Evolutionary conservation across 2,113 vertebrate genomes (phyloP), one percentile per base, ranked within the genome.

Genomic region (Ammodramus savannarum): DNA sequence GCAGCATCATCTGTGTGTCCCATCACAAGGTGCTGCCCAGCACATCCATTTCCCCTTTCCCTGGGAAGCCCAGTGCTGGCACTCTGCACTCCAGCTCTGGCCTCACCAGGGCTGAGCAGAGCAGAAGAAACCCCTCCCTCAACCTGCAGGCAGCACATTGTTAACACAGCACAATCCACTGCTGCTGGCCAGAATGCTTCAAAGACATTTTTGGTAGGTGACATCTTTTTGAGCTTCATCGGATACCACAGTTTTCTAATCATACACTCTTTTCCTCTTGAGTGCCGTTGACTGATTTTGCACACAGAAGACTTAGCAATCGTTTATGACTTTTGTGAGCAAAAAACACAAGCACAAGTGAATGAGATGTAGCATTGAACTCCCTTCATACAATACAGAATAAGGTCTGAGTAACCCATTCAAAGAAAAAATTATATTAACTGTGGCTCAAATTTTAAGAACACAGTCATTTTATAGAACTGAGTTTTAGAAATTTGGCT

Each of bases 21-120:
- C 15, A 66, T 69, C 8, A 9, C 0, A 0, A 18, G 44, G 32
- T 41, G 41, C 36, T 78, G 20, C 23, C 41, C 38, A 43, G 27
- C 10, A 16, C 13, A 16, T 19, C 36, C 25, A 12, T 20, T 3
- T 32, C n/a, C 26, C 13, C 32, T 18, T 29, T 32, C 26, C 23
- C 39, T 71, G 46, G 32, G 36, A 26, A 75, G 67, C 31, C 51
- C 66, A 86, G 31, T 16, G 10, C 39, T 32, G 11, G 9, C 65
- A 52, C 43, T 7, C 49, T 44, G 43, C 34, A 13, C 48, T 41
- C 20, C 38, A 38, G 66, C 6, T 12, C 15, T 76, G 32, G 16
- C 19, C 29, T 31, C 52, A 46, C 3, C 29, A 83, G 43, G 1
- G 3, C 38, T 31, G 38, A 68, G 43, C 9, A 52, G 48, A 73